Base-by-base conservation (phyloP, 2,888 invertebrate genomes). In the Drosophila sordidula region DNA sequence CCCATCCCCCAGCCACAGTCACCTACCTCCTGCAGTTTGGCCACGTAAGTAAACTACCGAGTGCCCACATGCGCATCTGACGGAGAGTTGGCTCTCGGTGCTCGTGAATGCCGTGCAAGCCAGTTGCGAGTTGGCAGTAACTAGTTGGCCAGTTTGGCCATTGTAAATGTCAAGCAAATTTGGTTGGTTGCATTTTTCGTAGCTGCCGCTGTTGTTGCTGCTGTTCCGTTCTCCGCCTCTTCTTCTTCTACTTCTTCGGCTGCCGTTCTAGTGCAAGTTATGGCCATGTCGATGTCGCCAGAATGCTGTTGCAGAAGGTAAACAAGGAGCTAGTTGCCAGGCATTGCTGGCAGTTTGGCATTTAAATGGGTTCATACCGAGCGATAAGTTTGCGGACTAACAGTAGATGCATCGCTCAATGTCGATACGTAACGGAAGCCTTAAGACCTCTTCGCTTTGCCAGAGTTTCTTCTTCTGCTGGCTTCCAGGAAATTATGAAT, bases 91-190 rank as follows among this genome's bases (percentile, higher is more conserved):
- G 45, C 42, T 55, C 29, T 12, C n/a, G 12, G 58, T 34, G 36
- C 52, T 57, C 39, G 45, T 70, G 55, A 64, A 68, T 73, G 69
- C 52, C n/a, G 18, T 29, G 38, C 56, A 64, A 55, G 63, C 67
- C 56, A 71, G 73, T 69, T 63, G 58, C 65, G 39, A 59, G 50
- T 70, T 63, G 73, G 59, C 55, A 65, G 57, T 58, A 55, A 56
- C 78, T 59, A 72, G 70, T 75, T 71, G 62, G 75, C 78, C 75
- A 71, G 75, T 78, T 78, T 82, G 86, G 86, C 76, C 74, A 80
- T 85, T 85, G 88, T 88, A 88, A 84, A 84, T 84, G 83, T 84
- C 83, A 84, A 77, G 88, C 88, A 77, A 88, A 84, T 84, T 84
- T 88, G 83, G 80, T 73, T 59, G 67, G 55, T 55, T 79, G 86